Evolutionary conservation across 2,797 vertebrate species (phyloP).

Genomic region (Ciconia nigra): DNA sequence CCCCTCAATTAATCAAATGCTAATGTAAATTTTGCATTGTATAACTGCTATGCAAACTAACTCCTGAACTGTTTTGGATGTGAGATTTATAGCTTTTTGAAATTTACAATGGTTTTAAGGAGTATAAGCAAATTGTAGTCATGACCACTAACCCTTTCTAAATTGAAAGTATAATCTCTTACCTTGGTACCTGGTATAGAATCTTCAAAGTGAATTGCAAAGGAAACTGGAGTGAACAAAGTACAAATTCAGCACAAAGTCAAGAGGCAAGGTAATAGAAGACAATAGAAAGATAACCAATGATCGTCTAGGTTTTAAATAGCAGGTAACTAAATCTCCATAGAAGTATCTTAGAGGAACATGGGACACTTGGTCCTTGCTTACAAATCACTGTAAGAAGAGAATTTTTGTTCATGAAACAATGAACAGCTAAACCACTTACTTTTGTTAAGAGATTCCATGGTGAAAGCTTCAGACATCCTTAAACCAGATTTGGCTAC

Average conservation of each 20-base stretch:
- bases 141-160: neutral
- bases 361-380: neutral
- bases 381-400: neutral
- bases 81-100: neutral
- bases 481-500: slow-evolving; percentile 96
- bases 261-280: neutral
- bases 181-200: neutral
- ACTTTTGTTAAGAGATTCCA: slow-evolving; percentile 87
- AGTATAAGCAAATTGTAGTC: neutral
- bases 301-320: neutral
- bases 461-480: slow-evolving; percentile 87
- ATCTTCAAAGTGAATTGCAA: neutral
- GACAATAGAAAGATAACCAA: neutral
- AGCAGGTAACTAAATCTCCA: neutral
- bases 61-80: neutral
- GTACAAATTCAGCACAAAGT: neutral
- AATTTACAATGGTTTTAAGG: neutral
- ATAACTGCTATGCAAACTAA: neutral
- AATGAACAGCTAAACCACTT: slow-evolving; percentile 51
- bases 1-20: neutral
- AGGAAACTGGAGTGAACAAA: neutral
- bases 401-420: neutral
- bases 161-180: neutral
- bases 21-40: neutral
- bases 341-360: neutral